Conservation (phyloP, 2,888 invertebrate species). For the Electrophaes corylata region DNA sequence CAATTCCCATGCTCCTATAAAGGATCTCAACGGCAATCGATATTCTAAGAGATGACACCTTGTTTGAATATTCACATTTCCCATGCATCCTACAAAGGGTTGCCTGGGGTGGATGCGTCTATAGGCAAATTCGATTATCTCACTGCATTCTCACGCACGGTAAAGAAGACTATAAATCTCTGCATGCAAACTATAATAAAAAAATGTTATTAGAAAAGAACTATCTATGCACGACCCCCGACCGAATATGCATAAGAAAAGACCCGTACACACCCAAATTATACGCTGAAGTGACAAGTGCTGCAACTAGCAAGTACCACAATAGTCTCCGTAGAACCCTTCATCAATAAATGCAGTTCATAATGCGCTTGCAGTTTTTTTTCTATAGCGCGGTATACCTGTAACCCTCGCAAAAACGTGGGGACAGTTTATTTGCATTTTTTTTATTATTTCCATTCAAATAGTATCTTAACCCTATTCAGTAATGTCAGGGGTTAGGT, state of each 20-base stretch:
- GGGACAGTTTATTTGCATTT: slow-evolving; percentile 85
- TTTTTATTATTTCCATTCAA: slow-evolving; percentile 81
- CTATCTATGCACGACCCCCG: slow-evolving; percentile 78
- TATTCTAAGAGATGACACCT: slow-evolving; percentile 84
- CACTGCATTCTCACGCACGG: slow-evolving; percentile 76
- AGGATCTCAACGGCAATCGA: slow-evolving; percentile 78
- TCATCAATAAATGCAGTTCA: slow-evolving; percentile 57
- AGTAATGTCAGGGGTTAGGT: slow-evolving; percentile 84
- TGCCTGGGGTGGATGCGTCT: slow-evolving; percentile 73
- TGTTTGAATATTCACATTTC: slow-evolving; percentile 83
- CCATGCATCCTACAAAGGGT: slow-evolving; percentile 78
- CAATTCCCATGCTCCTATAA: slow-evolving; percentile 79
- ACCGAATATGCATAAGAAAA: slow-evolving; percentile 79
- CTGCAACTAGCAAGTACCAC: slow-evolving; percentile 60
- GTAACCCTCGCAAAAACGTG: slow-evolving; percentile 69
- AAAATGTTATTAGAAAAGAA: slow-evolving; percentile 80
- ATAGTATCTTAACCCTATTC: slow-evolving; percentile 83
- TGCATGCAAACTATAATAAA: slow-evolving; percentile 77
- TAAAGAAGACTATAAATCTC: slow-evolving; percentile 79
- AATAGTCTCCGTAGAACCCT: slow-evolving; percentile 42
- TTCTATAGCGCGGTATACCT: slow-evolving; percentile 66
- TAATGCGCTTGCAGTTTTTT: slow-evolving; percentile 75
- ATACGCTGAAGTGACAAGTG: slow-evolving; percentile 82
- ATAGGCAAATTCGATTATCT: slow-evolving; percentile 85
- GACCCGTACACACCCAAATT: slow-evolving; percentile 78